A percentile compares a stretch with the other conserved stretches of the same genome.
Evolutionary conservation across 37 sponge, comb jelly and placozoan species (phyloP).

Genomic region (Petrosia ficiformis): DNA sequence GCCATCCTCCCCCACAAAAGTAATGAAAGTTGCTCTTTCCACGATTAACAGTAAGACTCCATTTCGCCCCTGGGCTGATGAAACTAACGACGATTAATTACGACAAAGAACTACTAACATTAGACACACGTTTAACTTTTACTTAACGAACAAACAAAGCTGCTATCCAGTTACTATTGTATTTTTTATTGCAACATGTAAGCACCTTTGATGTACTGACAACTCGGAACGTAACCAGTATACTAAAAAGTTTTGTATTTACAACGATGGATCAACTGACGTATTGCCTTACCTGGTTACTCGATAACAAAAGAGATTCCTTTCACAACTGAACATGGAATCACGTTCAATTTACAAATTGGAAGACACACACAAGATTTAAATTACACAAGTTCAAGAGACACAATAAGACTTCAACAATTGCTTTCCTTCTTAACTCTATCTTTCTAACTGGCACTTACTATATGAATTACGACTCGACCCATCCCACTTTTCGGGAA

Average conservation of each 20-base stretch:
- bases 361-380: constrained; percentile 1
- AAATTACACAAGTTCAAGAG: constrained; percentile 4
- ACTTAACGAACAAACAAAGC: no score
- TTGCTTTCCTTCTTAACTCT: neutral
- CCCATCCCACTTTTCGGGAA: no score
- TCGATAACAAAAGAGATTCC: no score
- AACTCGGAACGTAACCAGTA: no score
- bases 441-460: no score
- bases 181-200: neutral
- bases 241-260: no score
- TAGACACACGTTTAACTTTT: neutral
- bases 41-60: constrained; percentile 50
- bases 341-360: neutral
- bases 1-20: constrained; percentile 37
- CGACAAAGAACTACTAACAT: constrained; percentile 1
- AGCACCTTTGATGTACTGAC: no score
- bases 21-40: neutral
- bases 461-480: no score
- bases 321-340: no score
- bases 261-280: no score
- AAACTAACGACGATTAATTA: neutral
- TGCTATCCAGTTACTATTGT: neutral
- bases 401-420: neutral
- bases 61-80: constrained; percentile 76
- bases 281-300: no score